Base-by-base conservation (phyloP, 2,888 invertebrate species). In the Buathra laborator region DNA sequence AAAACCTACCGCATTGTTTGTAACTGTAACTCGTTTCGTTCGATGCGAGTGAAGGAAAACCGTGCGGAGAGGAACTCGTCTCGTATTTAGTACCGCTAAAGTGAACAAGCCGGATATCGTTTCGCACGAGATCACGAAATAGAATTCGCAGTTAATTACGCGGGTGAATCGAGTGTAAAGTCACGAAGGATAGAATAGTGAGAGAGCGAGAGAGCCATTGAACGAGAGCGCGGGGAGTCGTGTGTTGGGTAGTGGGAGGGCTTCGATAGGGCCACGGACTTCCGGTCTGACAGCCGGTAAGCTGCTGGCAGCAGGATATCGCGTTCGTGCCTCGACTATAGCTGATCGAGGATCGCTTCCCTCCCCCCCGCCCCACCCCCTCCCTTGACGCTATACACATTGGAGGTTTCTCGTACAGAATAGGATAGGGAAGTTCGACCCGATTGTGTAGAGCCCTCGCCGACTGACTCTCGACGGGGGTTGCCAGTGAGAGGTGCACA, bases 261-360 rank as follows among this genome's bases (percentile, higher is more conserved):
- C 37, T 67, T 62, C 29, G 37, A 68, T 44, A 56, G 62, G 48
- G 80, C 24, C 19, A 68, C 43, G 76, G 76, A 80, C 72, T 80
- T 80, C 75, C 79, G 72, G 80, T 77, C 80, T 80, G 80, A 68
- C 83, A 85, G 80, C 53, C 85, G 59, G 62, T 83, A 85, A 83
- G 85, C 85, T 68, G 76, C 62, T 80, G 75, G 76, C 75, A 77
- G 75, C 64, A 66, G 82, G 67, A 85, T 82, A 85, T 79, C 78
- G 85, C 82, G 82, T 80, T 85, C 82, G 82, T 83, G 85, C 72
- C 43, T 72, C 76, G 82, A 80, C 82, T 82, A 67, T 76, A 53
- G 85, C 76, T 85, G 82, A 82, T 85, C 71, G 79, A 85, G 79
- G 82, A 82, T 85, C 79, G 85, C 75, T 79, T 79, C 83, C 75